Evolutionary conservation across 2,888 invertebrate species (phyloP).

Genomic region (Oscheius sp.): DNA sequence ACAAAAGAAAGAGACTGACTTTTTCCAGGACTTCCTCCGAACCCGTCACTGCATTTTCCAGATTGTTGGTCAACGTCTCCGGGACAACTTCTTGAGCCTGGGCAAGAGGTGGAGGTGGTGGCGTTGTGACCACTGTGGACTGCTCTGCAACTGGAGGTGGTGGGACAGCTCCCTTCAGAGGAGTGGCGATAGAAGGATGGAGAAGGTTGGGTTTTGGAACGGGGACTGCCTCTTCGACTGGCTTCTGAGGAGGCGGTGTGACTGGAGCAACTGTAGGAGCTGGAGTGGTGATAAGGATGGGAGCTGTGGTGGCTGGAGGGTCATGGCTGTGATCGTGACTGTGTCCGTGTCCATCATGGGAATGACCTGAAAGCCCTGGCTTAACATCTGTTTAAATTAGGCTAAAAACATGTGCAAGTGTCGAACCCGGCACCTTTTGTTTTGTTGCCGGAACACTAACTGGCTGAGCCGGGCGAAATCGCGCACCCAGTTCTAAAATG

Average conservation of each 20-base stretch:
- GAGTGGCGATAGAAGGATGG: constrained; percentile 21
- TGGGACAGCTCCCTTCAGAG: constrained; percentile 6
- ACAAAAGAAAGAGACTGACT: not conserved
- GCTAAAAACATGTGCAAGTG: no score
- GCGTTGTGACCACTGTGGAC: not conserved
- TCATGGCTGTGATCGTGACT: constrained; percentile 27
- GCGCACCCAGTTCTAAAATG: no score
- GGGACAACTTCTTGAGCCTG: not conserved
- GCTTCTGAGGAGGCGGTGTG: not conserved
- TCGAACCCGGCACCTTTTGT: no score
- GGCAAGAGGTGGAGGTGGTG: not conserved
- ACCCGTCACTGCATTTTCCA: not conserved
- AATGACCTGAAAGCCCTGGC: constrained; percentile 32
- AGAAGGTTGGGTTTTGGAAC: not conserved
- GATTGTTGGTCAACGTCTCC: constrained; percentile 1
- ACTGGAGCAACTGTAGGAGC: constrained; percentile 26
- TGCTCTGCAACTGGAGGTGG: not conserved
- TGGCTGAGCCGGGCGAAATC: no score
- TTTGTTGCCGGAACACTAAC: no score
- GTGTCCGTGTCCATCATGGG: constrained; percentile 39
- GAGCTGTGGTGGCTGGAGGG: constrained; percentile 2
- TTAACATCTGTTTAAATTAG: no score
- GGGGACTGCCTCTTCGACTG: not conserved
- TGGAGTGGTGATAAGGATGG: not conserved
- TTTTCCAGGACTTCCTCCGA: not conserved